Conservation (phyloP, 2,888 invertebrate species). For the Endotricha flammealis region DNA sequence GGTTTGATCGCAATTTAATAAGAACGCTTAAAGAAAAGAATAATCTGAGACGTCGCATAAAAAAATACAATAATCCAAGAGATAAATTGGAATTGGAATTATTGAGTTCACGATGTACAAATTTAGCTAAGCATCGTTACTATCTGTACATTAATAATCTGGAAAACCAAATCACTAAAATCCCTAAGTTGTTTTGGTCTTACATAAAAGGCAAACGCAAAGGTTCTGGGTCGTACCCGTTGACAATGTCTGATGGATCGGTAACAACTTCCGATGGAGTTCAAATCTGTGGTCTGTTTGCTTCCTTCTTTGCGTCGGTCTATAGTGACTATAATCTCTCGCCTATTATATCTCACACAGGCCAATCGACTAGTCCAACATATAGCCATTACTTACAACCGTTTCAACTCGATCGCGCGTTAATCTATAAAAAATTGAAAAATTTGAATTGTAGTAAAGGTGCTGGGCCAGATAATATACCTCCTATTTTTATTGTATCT, state of each 20-base stretch:
- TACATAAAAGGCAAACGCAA: too few relatives aligned
- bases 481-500: slow-evolving; percentile 1
- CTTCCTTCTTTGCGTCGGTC: not conserved
- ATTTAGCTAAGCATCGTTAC: not conserved
- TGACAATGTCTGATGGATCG: too few relatives aligned
- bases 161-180: not conserved
- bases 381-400: not conserved
- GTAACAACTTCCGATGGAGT: too few relatives aligned
- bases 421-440: not conserved
- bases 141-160: not conserved
- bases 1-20: slow-evolving; percentile 1
- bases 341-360: not conserved
- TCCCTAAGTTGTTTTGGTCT: not conserved
- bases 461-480: too few relatives aligned
- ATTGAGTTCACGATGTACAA: not conserved
- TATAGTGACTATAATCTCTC: not conserved
- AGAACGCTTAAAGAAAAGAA: not conserved
- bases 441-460: not conserved
- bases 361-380: not conserved
- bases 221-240: too few relatives aligned
- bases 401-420: not conserved
- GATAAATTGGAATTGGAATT: not conserved
- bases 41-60: not conserved
- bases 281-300: slow-evolving; percentile 1
- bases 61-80: not conserved